Conservation (phyloP, 1,140 invertebrate genomes). For the Heterodera schachtii region DNA sequence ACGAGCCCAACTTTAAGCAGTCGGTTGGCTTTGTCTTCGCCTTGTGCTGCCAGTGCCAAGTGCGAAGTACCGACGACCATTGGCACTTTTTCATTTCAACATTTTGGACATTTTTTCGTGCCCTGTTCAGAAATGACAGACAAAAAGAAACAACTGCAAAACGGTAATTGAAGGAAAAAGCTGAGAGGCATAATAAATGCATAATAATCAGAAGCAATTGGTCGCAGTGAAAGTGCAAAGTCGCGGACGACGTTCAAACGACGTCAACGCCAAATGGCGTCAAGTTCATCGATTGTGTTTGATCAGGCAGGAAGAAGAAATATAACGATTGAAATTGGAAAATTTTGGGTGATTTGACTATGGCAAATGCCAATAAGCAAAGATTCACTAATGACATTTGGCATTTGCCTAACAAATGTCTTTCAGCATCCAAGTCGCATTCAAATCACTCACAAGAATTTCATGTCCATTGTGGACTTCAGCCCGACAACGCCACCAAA, state of each 20-base stretch:
- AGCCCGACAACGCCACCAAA: constrained; percentile 13
- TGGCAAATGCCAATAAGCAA: too few relatives aligned
- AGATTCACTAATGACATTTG: too few relatives aligned
- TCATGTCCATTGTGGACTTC: constrained; percentile 32
- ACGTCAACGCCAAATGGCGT: constrained; percentile 23
- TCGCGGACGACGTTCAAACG: not conserved
- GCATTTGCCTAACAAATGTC: not conserved
- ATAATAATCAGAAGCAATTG: not conserved
- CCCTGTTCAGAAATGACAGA: not conserved
- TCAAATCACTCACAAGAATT: constrained; percentile 30
- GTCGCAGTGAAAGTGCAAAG: not conserved
- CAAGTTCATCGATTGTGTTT: constrained; percentile 29
- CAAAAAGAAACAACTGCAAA: not conserved
- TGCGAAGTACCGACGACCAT: not conserved
- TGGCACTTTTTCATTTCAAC: not conserved
- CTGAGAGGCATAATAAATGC: not conserved
- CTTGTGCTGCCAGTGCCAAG: not conserved
- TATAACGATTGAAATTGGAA: not conserved
- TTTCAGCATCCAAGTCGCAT: constrained; percentile 28
- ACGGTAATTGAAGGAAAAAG: not conserved
- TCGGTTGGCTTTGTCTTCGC: not conserved
- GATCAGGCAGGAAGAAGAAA: constrained; percentile 8
- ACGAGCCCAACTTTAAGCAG: not conserved
- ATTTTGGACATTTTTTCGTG: constrained; percentile 4
- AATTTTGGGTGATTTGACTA: too few relatives aligned